Base-by-base conservation (phyloP, 2,797 vertebrate genomes). In the Sarcoramphus papa region DNA sequence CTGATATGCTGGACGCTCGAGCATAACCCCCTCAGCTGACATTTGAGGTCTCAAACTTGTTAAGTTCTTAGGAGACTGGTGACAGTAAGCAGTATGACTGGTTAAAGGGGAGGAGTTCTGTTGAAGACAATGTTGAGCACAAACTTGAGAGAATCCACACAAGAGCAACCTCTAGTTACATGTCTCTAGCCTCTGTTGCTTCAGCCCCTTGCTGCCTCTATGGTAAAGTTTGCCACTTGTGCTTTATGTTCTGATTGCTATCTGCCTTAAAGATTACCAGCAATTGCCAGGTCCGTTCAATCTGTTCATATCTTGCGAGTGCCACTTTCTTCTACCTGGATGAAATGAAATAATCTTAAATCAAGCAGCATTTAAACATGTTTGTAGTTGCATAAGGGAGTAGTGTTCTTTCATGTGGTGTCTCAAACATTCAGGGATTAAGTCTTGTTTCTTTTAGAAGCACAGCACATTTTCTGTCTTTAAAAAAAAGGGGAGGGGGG, bases 401-500 rank as follows among this genome's bases (percentile, higher is more conserved):
- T 63, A 65, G 28, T 22, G 20, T 69, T 81, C 25, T 76, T 67
- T 79, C 18, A 57, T 53, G 25, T 65, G 37, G 27, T 84, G 12
- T 74, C 25, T 73, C 74, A 74, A 31, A 64, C 25, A 23, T 74
- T 81, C 12, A 30, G 10, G 23, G 41, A 74, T 81, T 86, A 76
- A 67, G 21, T 51, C 12, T 31, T 70, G 17, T 54, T 50, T 63
- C 33, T 57, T 74, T 56, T 45, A 72, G 86, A 92, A 60, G 53
- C 15, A 43, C 14, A 19, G 41, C 5, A 17, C 47, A 12, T 68
- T 80, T 87, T 79, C 35, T 69, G 7, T 31, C 37, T 63, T 65
- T 14, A 22, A 41, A 53, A 72, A 63, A 59, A 19, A 2, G 3
- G 6, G 3, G 15, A 1, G 2, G 14, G 2, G 10, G 3, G 11